Base-by-base conservation (phyloP, 2,888 invertebrate species). In the Carpatolechia fugitivella region DNA sequence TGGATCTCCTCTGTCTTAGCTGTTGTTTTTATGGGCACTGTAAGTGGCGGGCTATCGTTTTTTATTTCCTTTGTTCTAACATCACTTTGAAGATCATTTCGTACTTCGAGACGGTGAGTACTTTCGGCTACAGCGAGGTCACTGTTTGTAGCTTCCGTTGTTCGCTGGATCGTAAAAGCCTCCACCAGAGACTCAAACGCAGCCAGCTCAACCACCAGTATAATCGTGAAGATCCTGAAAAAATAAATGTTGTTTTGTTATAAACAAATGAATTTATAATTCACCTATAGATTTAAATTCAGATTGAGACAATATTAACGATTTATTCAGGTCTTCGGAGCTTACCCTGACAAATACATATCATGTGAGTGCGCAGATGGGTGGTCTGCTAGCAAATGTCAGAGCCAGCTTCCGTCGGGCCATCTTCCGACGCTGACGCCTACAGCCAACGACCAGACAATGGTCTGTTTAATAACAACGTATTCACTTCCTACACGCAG, bases 151-250 rank as follows among this genome's bases (percentile, higher is more conserved):
- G 57, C 53, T 18, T 56, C 55, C 24, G 41, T 38, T 0, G 56
- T 47, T 20, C 72, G 72, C 55, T 63, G 65, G 50, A 79, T 64
- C 20, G 79, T 68, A 62, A 81, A 83, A 46, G 79, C 74, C 58
- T 64, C 69, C 46, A 67, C 72, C 57, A 72, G 68, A 62, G 72
- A 69, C 64, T 69, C 72, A 56, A 71, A 66, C 60, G 74, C 63
- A 62, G 70, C 63, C 61, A 79, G 62, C 63, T 74, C 69, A 60
- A 82, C 69, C 68, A 69, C 68, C 58, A 81, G 65, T 59, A 70
- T 72, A 65, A 81, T 70, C 72, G 74, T 74, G 68, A 79, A 69
- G 69, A 74, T 80, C 76, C 87, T 87, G 85, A 54, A 86, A 86
- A 58, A 59, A 50, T 69, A 53, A 68, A 54, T n/a, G n/a, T n/a